Evolutionary conservation across 2,797 vertebrate genomes (phyloP).

Genomic region (Rhinella marina): DNA sequence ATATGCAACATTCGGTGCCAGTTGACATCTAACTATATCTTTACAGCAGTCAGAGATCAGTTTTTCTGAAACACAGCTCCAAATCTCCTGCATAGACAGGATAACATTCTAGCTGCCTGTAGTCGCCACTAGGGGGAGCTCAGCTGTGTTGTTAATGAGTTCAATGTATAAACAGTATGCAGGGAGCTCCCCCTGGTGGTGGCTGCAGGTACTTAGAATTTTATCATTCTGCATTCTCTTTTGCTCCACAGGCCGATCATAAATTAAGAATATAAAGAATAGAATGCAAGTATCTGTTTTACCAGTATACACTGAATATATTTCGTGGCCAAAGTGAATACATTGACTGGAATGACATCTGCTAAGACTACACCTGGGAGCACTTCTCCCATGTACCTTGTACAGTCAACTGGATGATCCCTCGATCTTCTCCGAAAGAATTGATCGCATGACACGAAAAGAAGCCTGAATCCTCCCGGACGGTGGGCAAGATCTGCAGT

Average conservation of each 20-base stretch:
- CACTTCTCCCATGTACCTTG: constrained; percentile 83
- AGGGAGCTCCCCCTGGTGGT: too few species aligned
- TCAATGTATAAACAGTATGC: too few species aligned
- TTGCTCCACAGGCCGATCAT: not conserved
- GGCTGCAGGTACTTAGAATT: not conserved
- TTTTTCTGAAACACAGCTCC: too few species aligned
- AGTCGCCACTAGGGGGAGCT: not conserved
- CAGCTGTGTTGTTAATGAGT: too few species aligned
- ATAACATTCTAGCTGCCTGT: not conserved
- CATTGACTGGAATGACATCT: not conserved
- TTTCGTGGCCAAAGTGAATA: not conserved
- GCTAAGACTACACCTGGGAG: not conserved
- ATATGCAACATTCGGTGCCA: too few species aligned
- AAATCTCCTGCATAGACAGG: not conserved
- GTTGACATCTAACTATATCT: too few species aligned
- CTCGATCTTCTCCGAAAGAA: constrained; percentile 96
- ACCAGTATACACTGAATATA: not conserved
- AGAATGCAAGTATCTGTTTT: not conserved
- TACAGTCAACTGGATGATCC: constrained; percentile 97
- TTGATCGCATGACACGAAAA: constrained; percentile 99
- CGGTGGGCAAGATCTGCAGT: constrained; percentile 91
- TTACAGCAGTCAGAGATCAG: too few species aligned
- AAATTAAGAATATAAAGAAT: not conserved
- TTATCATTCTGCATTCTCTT: too few species aligned
- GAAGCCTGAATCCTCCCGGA: constrained; percentile 97